Evolutionary conservation across 1,140 invertebrate species (phyloP).

Genomic region (Scaptomyza graminum): DNA sequence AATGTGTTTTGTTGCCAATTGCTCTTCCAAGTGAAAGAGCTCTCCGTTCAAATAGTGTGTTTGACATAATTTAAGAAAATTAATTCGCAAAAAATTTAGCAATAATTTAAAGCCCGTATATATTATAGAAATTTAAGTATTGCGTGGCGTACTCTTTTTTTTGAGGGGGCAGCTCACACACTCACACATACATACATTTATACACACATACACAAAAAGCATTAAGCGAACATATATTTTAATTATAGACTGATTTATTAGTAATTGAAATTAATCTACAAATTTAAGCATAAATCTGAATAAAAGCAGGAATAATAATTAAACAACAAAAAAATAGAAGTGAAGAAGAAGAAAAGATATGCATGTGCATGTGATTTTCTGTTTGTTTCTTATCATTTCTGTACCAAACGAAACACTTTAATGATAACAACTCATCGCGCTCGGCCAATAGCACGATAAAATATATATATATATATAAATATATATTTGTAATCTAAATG

Average conservation of each 20-base stretch:
- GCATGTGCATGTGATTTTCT: constrained; percentile 37
- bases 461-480: constrained; percentile 11
- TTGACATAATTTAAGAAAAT: constrained; percentile 36
- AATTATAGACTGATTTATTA: constrained; percentile 83
- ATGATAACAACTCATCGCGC: constrained; percentile 16
- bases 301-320: constrained; percentile 80
- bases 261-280: constrained; percentile 82
- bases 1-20: constrained; percentile 50
- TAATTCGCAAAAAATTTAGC: not conserved
- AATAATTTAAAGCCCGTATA: constrained; percentile 25
- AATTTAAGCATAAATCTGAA: constrained; percentile 80
- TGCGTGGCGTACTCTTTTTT: constrained; percentile 45
- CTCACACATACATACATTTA: constrained; percentile 28
- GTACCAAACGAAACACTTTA: constrained; percentile 19
- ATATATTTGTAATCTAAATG: constrained; percentile 34
- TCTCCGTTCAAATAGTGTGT: constrained; percentile 54
- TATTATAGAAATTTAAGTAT: constrained; percentile 53
- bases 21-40: constrained; percentile 33
- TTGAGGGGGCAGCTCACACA: constrained; percentile 58
- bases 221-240: constrained; percentile 82
- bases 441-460: constrained; percentile 32
- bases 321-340: constrained; percentile 38
- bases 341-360: constrained; percentile 44
- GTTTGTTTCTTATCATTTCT: constrained; percentile 29
- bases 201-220: constrained; percentile 59